phyloP scores from a whole-genome alignment of 1,140 invertebrate genomes.

The Meloidogyne floridensis region DNA sequence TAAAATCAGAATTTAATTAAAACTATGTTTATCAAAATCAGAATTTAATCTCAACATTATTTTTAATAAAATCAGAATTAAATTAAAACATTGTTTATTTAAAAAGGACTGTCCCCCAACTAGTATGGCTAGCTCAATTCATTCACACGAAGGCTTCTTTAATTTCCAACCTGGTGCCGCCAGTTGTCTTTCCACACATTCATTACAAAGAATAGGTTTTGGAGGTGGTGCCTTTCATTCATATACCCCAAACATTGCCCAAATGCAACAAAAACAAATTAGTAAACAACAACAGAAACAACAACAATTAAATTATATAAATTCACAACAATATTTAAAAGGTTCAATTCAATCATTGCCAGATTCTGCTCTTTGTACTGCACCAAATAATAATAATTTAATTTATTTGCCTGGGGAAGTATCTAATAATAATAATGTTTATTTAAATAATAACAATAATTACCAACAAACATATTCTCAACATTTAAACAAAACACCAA shows the following conservation, averaged over 20 bases:
- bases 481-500: slow-evolving; percentile 1
- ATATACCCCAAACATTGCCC: slow-evolving; percentile 34
- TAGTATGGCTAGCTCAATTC: slow-evolving; percentile 49
- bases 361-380: slow-evolving; percentile 45
- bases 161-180: slow-evolving; percentile 37
- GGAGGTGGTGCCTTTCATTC: slow-evolving; percentile 53
- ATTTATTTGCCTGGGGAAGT: background rate
- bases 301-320: slow-evolving; percentile 19
- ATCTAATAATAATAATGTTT: background rate
- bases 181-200: slow-evolving; percentile 48
- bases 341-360: slow-evolving; percentile 63
- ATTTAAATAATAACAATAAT: background rate
- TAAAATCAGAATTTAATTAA: no score
- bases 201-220: slow-evolving; percentile 45
- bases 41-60: no score
- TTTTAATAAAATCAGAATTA: no score
- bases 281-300: slow-evolving; percentile 27
- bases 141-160: slow-evolving; percentile 47
- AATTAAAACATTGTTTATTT: background rate
- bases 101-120: slow-evolving; percentile 36
- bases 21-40: no score
- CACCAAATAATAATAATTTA: background rate
- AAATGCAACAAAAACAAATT: slow-evolving; percentile 12
- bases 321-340: slow-evolving; percentile 25
- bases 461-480: slow-evolving; percentile 15